Percentiles rank a stretch among this genome's conserved stretches.
Conservation (phyloP, 1,140 invertebrate genomes). For the Nylanderia fulva region DNA sequence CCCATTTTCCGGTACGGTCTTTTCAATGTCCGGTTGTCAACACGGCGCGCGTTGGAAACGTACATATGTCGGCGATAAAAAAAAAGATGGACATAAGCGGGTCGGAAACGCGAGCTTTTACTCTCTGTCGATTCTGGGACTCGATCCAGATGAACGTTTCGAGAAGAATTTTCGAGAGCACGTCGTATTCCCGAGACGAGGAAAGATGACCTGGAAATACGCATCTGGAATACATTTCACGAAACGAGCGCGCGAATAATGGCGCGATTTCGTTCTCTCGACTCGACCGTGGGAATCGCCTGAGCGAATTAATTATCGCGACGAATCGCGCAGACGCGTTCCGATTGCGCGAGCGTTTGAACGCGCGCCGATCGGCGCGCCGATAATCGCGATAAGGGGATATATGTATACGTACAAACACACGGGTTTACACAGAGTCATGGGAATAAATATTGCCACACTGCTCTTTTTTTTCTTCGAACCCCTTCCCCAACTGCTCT, state of each 20-base stretch:
- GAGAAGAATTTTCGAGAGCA: background rate
- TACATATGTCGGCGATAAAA: background rate
- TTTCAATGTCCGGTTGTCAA: constrained; percentile 30
- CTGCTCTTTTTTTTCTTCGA: constrained; percentile 18
- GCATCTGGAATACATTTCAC: background rate
- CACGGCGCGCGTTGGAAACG: background rate
- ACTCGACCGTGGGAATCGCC: constrained; percentile 13
- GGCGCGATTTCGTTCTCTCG: background rate
- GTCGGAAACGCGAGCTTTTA: background rate
- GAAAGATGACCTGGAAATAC: background rate
- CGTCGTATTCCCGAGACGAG: background rate
- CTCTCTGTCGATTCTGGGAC: background rate
- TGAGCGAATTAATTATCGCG: constrained; percentile 57
- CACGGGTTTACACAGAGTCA: background rate
- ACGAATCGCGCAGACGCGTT: constrained; percentile 54
- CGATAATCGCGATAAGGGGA: constrained; percentile 37
- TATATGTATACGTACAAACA: background rate
- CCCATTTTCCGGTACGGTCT: constrained; percentile 6
- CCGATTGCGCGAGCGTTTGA: constrained; percentile 49
- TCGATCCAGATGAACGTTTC: background rate
- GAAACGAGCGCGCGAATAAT: background rate
- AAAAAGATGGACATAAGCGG: no score
- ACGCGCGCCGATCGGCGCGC: constrained; percentile 34
- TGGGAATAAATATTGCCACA: constrained; percentile 42
- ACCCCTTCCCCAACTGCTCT: background rate